phyloP scores from a whole-genome alignment of 2,888 invertebrate species.

The Athalia rosae region DNA sequence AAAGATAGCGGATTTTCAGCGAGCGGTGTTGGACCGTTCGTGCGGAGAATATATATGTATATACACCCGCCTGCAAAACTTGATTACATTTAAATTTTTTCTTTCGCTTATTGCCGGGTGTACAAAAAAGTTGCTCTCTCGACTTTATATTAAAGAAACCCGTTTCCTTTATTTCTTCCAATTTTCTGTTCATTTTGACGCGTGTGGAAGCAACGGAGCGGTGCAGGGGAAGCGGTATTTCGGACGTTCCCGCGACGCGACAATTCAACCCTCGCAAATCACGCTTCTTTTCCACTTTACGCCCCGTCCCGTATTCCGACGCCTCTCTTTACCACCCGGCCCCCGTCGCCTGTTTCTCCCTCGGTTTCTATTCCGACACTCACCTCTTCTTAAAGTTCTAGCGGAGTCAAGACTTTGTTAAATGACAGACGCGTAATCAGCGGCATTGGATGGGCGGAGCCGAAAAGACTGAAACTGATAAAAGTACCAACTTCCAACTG shows the following conservation, averaged over 20 bases:
- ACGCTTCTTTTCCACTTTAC: constrained; percentile 38
- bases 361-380: constrained; percentile 13
- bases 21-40: not conserved
- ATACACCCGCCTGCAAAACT: constrained; percentile 1
- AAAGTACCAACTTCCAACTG: constrained; percentile 47
- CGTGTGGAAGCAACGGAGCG: constrained; percentile 52
- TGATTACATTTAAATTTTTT: constrained; percentile 15
- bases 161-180: constrained; percentile 67
- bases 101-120: not conserved
- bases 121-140: not conserved
- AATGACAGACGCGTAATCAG: constrained; percentile 49
- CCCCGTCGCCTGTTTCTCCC: not conserved
- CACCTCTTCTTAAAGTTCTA: constrained; percentile 23
- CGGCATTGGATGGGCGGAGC: constrained; percentile 50
- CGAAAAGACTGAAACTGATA: constrained; percentile 45
- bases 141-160: constrained; percentile 28
- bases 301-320: not conserved
- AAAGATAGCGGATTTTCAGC: no score
- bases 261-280: constrained; percentile 40
- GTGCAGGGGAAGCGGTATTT: not conserved
- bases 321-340: not conserved
- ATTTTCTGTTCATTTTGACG: constrained; percentile 75
- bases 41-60: not conserved
- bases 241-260: constrained; percentile 12
- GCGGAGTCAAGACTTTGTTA: constrained; percentile 39